A percentile compares a stretch with the other conserved stretches of the same genome.
Conservation (phyloP, 2,888 invertebrate genomes). For the Cyaniris semiargus region DNA sequence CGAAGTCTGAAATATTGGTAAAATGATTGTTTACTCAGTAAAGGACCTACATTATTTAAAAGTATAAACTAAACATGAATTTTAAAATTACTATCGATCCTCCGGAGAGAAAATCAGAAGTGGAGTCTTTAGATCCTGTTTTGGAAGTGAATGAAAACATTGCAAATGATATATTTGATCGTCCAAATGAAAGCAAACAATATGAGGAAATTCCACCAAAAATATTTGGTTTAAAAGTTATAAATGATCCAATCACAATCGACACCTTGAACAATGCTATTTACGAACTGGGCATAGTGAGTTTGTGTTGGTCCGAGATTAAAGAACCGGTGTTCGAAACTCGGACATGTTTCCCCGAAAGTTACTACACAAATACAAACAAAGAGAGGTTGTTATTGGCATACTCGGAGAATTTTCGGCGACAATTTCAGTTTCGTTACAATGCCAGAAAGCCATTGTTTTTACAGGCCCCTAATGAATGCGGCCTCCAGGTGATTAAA, state of each 20-base stretch:
- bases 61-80: background rate
- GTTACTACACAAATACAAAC: slow-evolving; percentile 83
- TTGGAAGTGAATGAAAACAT: slow-evolving; percentile 68
- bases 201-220: slow-evolving; percentile 63
- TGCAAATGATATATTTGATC: slow-evolving; percentile 56
- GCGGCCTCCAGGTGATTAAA: slow-evolving; percentile 83
- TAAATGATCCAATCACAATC: slow-evolving; percentile 67
- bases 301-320: slow-evolving; percentile 83
- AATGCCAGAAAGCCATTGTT: slow-evolving; percentile 83
- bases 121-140: slow-evolving; percentile 60
- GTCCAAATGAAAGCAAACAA: slow-evolving; percentile 55
- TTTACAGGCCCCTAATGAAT: slow-evolving; percentile 88
- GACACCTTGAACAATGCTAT: slow-evolving; percentile 81
- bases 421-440: slow-evolving; percentile 82
- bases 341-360: slow-evolving; percentile 81
- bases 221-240: slow-evolving; percentile 61
- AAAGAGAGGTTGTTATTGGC: slow-evolving; percentile 87
- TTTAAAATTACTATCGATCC: slow-evolving; percentile 10
- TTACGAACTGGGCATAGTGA: slow-evolving; percentile 82
- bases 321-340: slow-evolving; percentile 78
- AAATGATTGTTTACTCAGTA: background rate
- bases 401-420: slow-evolving; percentile 89
- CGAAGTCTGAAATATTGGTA: background rate
- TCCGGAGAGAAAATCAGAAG: slow-evolving; percentile 52
- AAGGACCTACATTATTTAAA: background rate